phyloP scores from a whole-genome alignment of 1,140 invertebrate genomes.

The Paracyclopina nana region DNA sequence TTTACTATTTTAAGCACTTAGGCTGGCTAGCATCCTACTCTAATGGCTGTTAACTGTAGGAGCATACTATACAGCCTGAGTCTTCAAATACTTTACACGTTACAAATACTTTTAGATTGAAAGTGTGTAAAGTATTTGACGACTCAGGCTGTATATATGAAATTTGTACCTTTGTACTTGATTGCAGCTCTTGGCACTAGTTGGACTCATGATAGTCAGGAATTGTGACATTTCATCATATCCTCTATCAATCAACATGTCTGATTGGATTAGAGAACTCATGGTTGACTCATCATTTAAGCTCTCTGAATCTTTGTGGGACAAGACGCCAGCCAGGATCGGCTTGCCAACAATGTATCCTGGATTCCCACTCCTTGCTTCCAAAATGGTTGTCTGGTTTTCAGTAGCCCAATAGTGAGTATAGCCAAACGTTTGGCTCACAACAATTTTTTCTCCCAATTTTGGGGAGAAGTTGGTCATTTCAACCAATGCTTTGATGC shows the following conservation, averaged over 20 bases:
- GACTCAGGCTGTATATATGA: not conserved
- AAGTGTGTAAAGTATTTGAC: no score
- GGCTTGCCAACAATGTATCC: not conserved
- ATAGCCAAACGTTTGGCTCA: not conserved
- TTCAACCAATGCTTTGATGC: not conserved
- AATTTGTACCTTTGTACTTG: not conserved
- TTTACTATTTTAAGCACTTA: no score
- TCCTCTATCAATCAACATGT: not conserved
- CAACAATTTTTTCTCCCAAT: no score
- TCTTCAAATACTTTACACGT: no score
- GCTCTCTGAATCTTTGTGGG: not conserved
- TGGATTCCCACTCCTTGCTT: not conserved
- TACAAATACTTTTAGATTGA: no score
- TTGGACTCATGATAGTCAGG: not conserved
- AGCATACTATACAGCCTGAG: no score
- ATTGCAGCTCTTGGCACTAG: not conserved
- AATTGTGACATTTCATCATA: not conserved
- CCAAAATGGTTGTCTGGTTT: not conserved
- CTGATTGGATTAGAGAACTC: not conserved
- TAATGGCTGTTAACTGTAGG: no score
- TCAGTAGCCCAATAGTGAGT: not conserved
- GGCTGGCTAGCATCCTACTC: no score
- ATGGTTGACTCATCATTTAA: not conserved
- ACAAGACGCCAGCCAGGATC: not conserved
- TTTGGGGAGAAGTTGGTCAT: no score